phyloP scores from a whole-genome alignment of 2,797 vertebrate genomes.

The Lophotriccus pileatus region DNA sequence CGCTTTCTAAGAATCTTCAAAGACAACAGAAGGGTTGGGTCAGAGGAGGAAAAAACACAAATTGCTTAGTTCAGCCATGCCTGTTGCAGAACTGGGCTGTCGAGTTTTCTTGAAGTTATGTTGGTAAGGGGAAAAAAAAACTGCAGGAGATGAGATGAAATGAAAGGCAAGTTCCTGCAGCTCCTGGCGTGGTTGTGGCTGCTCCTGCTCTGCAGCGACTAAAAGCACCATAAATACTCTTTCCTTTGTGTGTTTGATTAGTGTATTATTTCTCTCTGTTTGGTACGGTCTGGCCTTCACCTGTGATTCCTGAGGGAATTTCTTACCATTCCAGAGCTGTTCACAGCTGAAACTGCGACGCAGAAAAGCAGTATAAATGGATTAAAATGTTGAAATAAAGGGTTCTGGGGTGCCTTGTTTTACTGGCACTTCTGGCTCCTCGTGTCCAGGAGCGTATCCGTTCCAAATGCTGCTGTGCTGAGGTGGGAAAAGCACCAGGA shows the following conservation, averaged over 20 bases:
- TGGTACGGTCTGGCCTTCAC: background rate
- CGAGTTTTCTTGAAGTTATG: background rate
- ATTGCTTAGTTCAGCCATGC: background rate
- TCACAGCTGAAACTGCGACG: background rate
- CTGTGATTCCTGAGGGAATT: background rate
- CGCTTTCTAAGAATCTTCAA: background rate
- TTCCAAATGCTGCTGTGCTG: background rate
- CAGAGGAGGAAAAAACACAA: background rate
- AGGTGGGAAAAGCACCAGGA: background rate
- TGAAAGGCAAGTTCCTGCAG: background rate
- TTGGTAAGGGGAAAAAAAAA: background rate
- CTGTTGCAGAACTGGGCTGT: background rate
- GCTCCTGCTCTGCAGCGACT: background rate
- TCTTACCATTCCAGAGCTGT: conserved; percentile 32
- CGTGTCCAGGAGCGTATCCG: background rate
- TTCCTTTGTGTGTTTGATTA: background rate
- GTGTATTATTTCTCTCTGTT: background rate
- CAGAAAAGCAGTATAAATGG: background rate
- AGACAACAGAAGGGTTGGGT: background rate
- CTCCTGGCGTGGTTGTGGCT: background rate
- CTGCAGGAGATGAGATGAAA: background rate
- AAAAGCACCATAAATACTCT: background rate
- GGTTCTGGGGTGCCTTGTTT: background rate
- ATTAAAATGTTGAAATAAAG: background rate
- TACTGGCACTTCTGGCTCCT: background rate